These are phyloP conservation scores for Excalfactoria chinensis DNA, from an alignment of 2,113 vertebrate species.

Conservation along the genomic window DNA sequence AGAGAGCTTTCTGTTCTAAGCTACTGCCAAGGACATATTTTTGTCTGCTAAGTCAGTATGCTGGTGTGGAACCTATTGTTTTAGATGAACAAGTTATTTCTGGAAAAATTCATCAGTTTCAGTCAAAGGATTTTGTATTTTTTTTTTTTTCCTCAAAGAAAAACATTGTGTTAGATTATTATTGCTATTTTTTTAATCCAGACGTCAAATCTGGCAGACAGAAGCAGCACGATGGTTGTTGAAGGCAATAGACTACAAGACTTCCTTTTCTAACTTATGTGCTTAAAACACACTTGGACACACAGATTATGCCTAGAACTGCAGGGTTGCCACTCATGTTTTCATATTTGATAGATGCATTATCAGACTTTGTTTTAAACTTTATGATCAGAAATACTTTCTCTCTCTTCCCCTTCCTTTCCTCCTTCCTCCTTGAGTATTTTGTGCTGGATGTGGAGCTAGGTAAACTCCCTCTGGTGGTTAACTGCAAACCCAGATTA, in stretches of 20 bases:
- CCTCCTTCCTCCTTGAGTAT: background rate
- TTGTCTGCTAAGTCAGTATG: background rate
- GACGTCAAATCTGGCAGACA: background rate
- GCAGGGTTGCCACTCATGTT: background rate
- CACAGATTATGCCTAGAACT: background rate
- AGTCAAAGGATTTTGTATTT: background rate
- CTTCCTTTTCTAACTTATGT: background rate
- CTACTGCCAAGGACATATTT: background rate
- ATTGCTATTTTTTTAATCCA: background rate
- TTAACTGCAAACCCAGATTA: background rate
- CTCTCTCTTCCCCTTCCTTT: background rate
- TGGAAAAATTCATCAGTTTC: background rate
- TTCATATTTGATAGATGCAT: background rate
- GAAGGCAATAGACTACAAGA: background rate
- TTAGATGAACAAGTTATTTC: background rate
- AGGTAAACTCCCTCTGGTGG: background rate
- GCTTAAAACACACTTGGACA: background rate
- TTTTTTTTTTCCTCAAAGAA: background rate
- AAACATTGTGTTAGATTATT: background rate
- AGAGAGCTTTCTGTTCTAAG: background rate
- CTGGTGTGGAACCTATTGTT: background rate
- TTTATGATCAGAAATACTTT: accelerated
- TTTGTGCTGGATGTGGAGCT: background rate
- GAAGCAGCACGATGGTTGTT: background rate
- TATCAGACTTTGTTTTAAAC: background rate